These are phyloP conservation scores for Parus major DNA, from an alignment of 2,113 vertebrate genomes.

Conservation along the genomic window DNA sequence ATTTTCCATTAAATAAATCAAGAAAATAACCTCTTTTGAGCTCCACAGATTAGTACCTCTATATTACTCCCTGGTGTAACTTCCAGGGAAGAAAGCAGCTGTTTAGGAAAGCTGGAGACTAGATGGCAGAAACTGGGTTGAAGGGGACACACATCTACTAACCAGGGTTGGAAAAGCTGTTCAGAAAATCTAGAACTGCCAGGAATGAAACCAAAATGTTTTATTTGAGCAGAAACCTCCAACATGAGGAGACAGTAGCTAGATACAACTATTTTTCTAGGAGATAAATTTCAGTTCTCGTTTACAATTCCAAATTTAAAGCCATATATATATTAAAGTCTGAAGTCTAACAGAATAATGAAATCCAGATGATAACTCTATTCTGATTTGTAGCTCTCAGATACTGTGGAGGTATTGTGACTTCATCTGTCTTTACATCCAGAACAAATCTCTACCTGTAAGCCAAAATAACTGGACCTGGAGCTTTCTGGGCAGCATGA, in stretches of 20 bases:
- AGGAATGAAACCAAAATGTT: background rate
- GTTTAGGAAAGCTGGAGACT: background rate
- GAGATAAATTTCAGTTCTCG: background rate
- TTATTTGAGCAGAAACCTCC: background rate
- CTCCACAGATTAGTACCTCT: background rate
- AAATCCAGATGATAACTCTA: background rate
- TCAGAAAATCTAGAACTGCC: background rate
- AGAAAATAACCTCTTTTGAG: background rate
- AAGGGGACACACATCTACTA: background rate
- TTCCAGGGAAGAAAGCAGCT: background rate
- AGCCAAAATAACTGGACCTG: background rate
- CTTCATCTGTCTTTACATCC: background rate
- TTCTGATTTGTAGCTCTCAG: background rate
- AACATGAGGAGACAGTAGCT: background rate
- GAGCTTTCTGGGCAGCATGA: background rate
- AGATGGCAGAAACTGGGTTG: background rate
- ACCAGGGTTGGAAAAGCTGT: background rate
- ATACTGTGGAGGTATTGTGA: background rate
- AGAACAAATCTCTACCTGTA: background rate
- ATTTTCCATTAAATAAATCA: background rate
- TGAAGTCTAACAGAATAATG: background rate
- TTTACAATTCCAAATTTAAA: background rate
- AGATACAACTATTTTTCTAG: background rate
- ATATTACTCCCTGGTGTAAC: background rate
- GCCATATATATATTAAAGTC: background rate